These are phyloP conservation scores for Paracanthobrama guichenoti DNA, from an alignment of 2,113 vertebrate genomes.

Conservation along the genomic window DNA sequence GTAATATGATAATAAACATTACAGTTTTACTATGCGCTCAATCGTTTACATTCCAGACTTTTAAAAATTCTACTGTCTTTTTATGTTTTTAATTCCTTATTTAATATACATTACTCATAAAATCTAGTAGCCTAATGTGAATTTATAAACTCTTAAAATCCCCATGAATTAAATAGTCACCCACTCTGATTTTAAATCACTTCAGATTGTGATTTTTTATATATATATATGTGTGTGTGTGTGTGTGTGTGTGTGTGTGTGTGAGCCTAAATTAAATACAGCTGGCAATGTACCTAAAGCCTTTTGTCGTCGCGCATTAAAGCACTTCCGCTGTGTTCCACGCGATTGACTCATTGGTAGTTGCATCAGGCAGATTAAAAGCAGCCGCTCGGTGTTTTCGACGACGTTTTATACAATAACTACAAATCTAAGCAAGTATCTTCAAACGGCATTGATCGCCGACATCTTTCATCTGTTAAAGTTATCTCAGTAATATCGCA, in stretches of 20 bases:
- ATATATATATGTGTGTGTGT: too few species aligned
- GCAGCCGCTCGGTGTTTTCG: background rate
- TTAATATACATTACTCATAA: background rate
- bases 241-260: too few species aligned
- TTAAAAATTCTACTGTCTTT: background rate
- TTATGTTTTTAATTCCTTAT: background rate
- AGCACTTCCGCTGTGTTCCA: conserved; percentile 15
- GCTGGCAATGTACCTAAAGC: background rate
- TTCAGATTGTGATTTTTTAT: background rate
- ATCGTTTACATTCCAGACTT: too few species aligned
- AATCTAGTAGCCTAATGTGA: background rate
- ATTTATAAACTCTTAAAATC: background rate
- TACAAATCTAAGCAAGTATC: background rate
- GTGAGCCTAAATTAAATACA: too few species aligned
- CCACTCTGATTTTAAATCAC: too few species aligned
- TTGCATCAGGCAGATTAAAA: conserved; percentile 22
- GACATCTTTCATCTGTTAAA: conserved; percentile 69
- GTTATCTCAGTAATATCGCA: conserved; percentile 83
- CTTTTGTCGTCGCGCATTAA: background rate
- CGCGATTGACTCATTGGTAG: too few species aligned
- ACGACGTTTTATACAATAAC: background rate
- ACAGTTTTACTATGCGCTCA: background rate
- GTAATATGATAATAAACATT: background rate
- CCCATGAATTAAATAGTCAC: background rate
- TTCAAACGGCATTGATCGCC: conserved; percentile 54